Conservation (phyloP, 2,113 vertebrate genomes). For the Odocoileus hemionus region DNA sequence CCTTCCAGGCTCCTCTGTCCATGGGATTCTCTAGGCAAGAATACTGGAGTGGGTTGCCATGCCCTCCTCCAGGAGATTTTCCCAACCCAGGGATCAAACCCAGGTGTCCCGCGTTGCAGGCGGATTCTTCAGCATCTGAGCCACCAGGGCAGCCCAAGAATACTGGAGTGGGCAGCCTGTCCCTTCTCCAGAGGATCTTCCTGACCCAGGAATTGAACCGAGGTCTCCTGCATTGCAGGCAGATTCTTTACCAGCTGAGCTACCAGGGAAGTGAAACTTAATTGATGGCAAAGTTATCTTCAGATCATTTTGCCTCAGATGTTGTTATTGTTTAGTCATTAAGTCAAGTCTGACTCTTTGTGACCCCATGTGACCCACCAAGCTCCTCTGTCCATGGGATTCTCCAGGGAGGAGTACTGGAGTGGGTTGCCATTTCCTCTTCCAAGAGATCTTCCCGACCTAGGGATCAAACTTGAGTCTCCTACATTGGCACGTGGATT, state of each 20-base stretch:
- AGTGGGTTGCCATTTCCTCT: not conserved
- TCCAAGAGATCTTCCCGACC: not conserved
- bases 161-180: no score
- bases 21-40: no score
- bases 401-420: not conserved
- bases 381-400: not conserved
- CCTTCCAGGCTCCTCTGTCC: not conserved
- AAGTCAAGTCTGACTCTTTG: not conserved
- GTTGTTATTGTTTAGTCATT: not conserved
- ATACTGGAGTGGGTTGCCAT: no score
- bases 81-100: not conserved
- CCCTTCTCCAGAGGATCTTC: no score
- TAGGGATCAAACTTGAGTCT: not conserved
- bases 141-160: no score
- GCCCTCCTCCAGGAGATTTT: not conserved
- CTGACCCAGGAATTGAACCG: no score
- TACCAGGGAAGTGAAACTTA: not conserved
- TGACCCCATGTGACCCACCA: not conserved
- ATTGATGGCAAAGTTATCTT: not conserved
- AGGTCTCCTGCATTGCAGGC: no score
- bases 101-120: no score
- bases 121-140: no score
- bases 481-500: not conserved
- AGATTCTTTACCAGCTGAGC: no score
- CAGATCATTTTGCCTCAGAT: slow-evolving; percentile 12